A percentile compares a stretch with the other conserved stretches of the same genome.
Evolutionary conservation across 2,113 vertebrate genomes (phyloP).

Genomic region (Larimichthys crocea): DNA sequence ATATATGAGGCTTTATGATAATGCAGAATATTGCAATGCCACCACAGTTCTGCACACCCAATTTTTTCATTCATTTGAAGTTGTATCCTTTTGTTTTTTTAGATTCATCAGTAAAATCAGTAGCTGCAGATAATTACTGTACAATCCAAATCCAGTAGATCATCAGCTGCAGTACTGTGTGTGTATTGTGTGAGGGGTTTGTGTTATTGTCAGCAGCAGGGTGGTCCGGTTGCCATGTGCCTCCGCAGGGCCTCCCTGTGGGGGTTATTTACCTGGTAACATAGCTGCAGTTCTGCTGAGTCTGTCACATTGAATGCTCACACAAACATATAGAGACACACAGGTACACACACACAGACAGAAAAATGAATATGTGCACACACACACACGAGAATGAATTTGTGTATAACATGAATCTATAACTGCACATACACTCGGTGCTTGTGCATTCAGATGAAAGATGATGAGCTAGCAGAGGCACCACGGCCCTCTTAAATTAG

Average conservation of each 20-base stretch:
- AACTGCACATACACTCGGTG: slow-evolving; percentile 23
- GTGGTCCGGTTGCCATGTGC: slow-evolving; percentile 29
- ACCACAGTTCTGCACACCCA: not conserved
- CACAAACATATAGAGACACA: slow-evolving; percentile 20
- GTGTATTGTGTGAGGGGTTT: slow-evolving; percentile 29
- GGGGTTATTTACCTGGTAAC: slow-evolving; percentile 39
- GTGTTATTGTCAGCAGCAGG: slow-evolving; percentile 52
- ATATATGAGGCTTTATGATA: not conserved
- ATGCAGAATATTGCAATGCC: not conserved
- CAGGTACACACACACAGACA: slow-evolving; percentile 4
- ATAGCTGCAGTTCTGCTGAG: slow-evolving; percentile 63
- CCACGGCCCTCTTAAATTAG: slow-evolving; percentile 54
- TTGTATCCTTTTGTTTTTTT: not conserved
- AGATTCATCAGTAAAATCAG: slow-evolving; percentile 8
- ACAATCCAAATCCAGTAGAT: slow-evolving; percentile 13
- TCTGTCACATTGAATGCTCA: slow-evolving; percentile 40
- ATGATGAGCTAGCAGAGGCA: slow-evolving; percentile 43
- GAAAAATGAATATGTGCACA: not conserved
- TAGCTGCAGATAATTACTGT: slow-evolving; percentile 4
- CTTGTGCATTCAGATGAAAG: slow-evolving; percentile 58
- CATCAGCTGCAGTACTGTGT: slow-evolving; percentile 7
- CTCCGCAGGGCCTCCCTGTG: slow-evolving; percentile 39
- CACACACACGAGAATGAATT: not conserved
- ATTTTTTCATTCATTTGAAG: not conserved
- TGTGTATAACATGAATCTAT: slow-evolving; percentile 41